Percentiles rank a stretch among this genome's conserved stretches.
phyloP scores from a whole-genome alignment of 2,888 invertebrate genomes.

The Eupithecia pulchellata region DNA sequence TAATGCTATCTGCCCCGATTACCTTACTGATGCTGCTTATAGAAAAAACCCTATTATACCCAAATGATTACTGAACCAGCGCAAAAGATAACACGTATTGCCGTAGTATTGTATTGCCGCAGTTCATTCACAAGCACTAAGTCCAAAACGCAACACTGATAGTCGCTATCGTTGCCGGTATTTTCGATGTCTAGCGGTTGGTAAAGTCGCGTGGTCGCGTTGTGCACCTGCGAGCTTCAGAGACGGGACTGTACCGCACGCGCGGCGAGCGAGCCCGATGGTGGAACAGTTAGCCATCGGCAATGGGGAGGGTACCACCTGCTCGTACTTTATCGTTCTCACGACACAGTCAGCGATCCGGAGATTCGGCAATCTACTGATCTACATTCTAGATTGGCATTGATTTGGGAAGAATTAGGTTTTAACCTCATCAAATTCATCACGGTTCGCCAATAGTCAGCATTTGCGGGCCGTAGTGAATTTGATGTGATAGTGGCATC shows the following conservation, averaged over 20 bases:
- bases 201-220: slow-evolving; percentile 58
- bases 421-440: slow-evolving; percentile 54
- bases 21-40: slow-evolving; percentile 72
- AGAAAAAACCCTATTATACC: slow-evolving; percentile 58
- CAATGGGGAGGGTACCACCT: slow-evolving; percentile 78
- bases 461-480: no score
- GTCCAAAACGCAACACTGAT: slow-evolving; percentile 38
- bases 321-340: slow-evolving; percentile 80
- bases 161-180: slow-evolving; percentile 39
- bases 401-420: slow-evolving; percentile 78
- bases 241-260: slow-evolving; percentile 73
- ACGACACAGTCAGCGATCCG: slow-evolving; percentile 76
- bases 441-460: slow-evolving; percentile 64
- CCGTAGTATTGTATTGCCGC: no score
- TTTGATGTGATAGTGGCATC: slow-evolving; percentile 77
- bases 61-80: slow-evolving; percentile 40
- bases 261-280: slow-evolving; percentile 67
- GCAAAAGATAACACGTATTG: slow-evolving; percentile 46
- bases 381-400: slow-evolving; percentile 82
- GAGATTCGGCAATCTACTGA: slow-evolving; percentile 77
- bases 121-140: slow-evolving; percentile 53
- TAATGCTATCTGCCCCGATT: slow-evolving; percentile 85
- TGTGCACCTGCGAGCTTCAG: slow-evolving; percentile 69
- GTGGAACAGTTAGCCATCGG: slow-evolving; percentile 79
- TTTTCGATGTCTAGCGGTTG: slow-evolving; percentile 50